Percentiles rank a stretch among this genome's conserved stretches.
Conservation (phyloP, 2,888 invertebrate genomes). For the Zhengitettix transpicula region DNA sequence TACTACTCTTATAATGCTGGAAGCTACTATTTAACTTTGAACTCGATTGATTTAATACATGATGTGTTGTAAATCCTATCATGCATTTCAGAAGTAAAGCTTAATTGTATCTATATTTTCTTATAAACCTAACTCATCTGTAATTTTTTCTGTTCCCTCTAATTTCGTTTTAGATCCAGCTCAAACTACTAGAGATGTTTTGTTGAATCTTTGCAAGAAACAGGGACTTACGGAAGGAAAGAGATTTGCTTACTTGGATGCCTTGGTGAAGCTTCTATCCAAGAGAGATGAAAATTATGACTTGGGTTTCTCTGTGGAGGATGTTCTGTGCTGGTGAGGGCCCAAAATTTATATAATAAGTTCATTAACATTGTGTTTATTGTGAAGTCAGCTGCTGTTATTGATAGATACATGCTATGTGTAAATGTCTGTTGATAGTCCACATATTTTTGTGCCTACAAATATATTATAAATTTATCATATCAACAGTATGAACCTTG, state of each 20-base stretch:
- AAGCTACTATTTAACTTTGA: too few relatives aligned
- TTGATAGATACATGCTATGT: background rate
- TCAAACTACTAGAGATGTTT: conserved; percentile 39
- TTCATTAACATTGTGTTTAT: background rate
- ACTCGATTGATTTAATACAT: too few relatives aligned
- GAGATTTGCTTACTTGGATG: conserved; percentile 74
- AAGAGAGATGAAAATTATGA: conserved; percentile 41
- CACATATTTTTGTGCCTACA: too few relatives aligned
- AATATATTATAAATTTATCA: too few relatives aligned
- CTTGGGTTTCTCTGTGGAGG: conserved; percentile 59
- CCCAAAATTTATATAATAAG: conserved; percentile 4
- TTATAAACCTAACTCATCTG: too few relatives aligned
- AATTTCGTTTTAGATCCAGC: conserved; percentile 27
- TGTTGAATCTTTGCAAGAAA: conserved; percentile 41
- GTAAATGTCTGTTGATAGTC: too few relatives aligned
- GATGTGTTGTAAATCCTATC: too few relatives aligned
- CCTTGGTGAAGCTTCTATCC: conserved; percentile 61
- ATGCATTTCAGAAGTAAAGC: too few relatives aligned
- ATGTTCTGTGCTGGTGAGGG: conserved; percentile 66
- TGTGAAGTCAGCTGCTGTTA: background rate
- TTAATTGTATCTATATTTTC: too few relatives aligned
- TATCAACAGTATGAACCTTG: too few relatives aligned
- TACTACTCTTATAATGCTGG: too few relatives aligned
- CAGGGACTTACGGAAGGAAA: conserved; percentile 53
- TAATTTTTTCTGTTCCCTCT: too few relatives aligned